phyloP scores from a whole-genome alignment of 2,888 invertebrate species.

The Acanthoscelides obtectus region DNA sequence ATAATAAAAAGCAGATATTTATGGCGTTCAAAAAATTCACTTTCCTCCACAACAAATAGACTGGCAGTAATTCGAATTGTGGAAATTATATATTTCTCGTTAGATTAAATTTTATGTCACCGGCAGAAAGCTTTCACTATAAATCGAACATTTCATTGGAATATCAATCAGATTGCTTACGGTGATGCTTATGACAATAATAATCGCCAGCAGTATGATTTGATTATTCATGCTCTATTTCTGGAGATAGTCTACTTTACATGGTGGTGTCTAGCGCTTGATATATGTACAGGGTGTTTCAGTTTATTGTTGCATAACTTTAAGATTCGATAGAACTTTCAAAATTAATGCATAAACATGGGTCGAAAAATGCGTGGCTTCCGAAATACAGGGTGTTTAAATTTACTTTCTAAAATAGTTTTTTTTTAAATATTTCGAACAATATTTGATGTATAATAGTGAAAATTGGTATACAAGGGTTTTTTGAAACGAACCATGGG shows the following conservation, averaged over 20 bases:
- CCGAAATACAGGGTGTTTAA: too few relatives aligned
- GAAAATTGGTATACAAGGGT: too few relatives aligned
- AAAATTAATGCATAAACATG: too few relatives aligned
- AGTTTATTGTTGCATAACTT: too few relatives aligned
- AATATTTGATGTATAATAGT: too few relatives aligned
- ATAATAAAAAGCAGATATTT: not conserved
- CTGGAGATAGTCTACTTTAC: not conserved
- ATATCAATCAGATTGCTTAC: not conserved
- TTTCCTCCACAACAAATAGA: not conserved
- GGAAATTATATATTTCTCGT: not conserved
- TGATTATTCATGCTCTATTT: not conserved
- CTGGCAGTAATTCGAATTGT: not conserved
- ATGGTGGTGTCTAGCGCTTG: not conserved
- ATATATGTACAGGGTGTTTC: too few relatives aligned
- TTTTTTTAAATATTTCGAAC: too few relatives aligned
- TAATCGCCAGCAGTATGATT: not conserved
- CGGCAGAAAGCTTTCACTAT: not conserved
- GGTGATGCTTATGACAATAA: not conserved
- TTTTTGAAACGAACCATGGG: too few relatives aligned
- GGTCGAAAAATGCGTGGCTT: too few relatives aligned
- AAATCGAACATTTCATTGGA: not conserved
- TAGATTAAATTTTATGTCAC: not conserved
- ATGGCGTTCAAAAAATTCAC: not conserved
- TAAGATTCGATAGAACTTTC: too few relatives aligned
- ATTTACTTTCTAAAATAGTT: too few relatives aligned